Conservation (phyloP, 1,140 invertebrate genomes). For the Zaprionus kolodkinae region DNA sequence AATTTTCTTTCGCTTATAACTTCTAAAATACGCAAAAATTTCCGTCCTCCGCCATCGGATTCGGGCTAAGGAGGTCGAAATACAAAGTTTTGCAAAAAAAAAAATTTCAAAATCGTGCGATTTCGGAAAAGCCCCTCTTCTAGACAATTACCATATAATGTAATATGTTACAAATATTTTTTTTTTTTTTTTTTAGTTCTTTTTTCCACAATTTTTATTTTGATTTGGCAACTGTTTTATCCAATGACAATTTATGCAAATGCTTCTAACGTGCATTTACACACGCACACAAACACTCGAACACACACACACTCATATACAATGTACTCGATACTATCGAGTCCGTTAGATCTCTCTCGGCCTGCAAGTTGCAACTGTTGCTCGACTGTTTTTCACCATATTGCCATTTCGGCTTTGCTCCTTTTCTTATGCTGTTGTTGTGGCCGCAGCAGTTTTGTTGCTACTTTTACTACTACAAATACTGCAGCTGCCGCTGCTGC, state of each 20-base stretch:
- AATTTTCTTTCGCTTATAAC: no score
- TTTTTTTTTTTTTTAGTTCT: conserved; percentile 21
- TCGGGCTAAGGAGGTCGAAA: no score
- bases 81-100: no score
- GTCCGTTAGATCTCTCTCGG: not conserved
- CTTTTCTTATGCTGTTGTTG: conserved; percentile 20
- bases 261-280: conserved; percentile 8
- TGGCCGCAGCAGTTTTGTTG: conserved; percentile 2
- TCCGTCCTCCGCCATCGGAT: no score
- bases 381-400: conserved; percentile 28
- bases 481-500: not conserved
- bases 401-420: conserved; percentile 1
- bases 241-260: conserved; percentile 35
- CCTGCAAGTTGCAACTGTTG: conserved; percentile 62
- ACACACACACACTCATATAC: not conserved
- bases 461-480: conserved; percentile 36
- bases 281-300: not conserved
- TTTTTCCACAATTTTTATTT: conserved; percentile 9
- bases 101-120: no score
- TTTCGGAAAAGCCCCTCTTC: no score
- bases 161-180: conserved; percentile 29
- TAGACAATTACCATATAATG: no score
- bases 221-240: conserved; percentile 5
- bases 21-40: no score
- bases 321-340: conserved; percentile 7